Evolutionary conservation across 2,888 invertebrate genomes (phyloP).

Genomic region (Xestoiulus laeticollis): DNA sequence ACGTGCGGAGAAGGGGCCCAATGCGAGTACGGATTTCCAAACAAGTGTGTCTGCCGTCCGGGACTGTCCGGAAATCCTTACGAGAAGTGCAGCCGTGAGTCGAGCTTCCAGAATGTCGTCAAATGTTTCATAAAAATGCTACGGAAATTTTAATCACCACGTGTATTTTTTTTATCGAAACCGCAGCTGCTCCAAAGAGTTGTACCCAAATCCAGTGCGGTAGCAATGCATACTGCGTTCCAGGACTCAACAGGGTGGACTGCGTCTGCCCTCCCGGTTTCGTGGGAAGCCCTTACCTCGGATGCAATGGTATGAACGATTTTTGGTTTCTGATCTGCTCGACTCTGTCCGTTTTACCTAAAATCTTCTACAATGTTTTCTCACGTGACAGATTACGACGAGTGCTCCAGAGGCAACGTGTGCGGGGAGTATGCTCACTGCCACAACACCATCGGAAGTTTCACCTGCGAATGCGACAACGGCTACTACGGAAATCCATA

Average conservation of each 20-base stretch:
- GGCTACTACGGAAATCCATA: conserved; percentile 89
- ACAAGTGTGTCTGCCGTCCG: conserved; percentile 83
- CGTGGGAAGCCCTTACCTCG: conserved; percentile 85
- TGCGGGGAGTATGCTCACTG: conserved; percentile 79
- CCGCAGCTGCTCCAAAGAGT: conserved; percentile 50
- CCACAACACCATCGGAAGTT: conserved; percentile 87
- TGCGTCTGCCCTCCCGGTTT: conserved; percentile 85
- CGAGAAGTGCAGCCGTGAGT: conserved; percentile 72
- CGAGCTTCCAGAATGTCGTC: neutral
- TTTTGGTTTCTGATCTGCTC: too few relatives aligned
- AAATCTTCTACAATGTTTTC: neutral
- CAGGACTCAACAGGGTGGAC: conserved; percentile 75
- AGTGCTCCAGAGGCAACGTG: conserved; percentile 63
- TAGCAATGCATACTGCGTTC: conserved; percentile 79
- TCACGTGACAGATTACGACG: conserved; percentile 59
- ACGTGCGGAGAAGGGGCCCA: conserved; percentile 83
- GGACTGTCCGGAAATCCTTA: conserved; percentile 90
- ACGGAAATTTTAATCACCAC: neutral
- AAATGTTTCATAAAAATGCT: neutral
- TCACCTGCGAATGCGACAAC: conserved; percentile 87
- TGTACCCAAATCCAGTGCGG: conserved; percentile 81
- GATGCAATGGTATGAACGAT: conserved; percentile 73
- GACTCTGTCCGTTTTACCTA: too few relatives aligned
- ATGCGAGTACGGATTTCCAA: conserved; percentile 81
- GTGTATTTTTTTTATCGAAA: neutral